Base-by-base conservation (phyloP, 2,888 invertebrate species). In the Xanthia icteritia region DNA sequence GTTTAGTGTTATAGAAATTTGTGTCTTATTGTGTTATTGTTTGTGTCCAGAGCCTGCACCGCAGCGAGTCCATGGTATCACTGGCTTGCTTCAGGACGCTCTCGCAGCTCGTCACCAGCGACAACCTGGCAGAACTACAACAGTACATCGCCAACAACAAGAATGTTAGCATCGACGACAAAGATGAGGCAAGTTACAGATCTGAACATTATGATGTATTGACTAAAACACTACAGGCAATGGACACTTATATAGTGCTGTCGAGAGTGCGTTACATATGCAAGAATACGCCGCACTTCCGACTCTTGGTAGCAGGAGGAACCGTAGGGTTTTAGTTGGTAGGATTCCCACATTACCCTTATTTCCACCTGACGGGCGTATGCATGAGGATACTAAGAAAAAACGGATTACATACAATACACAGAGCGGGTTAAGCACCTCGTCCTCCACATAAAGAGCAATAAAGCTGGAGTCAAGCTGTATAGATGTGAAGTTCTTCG, bases 31-130 rank as follows among this genome's bases (percentile, higher is more conserved):
- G 45, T 76, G 11, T 56, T 45, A 42, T 74, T 81, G 20, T 82
- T 82, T 45, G 31, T 83, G 31, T 68, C 36, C 97, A 98, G 98
- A 98, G 98, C 96, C 97, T 98, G 94, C 98, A 98, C 95, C 98
- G 98, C 96, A 98, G 98, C 95, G 98, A 99, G 97, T 98, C 98
- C 97, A 98, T 99, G 98, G 98, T 98, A 97, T 98, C 98, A 88
- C 97, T 98, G 94, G 96, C 96, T 91, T 98, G 98, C 97, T 98
- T 98, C 97, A 98, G 98, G 93, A 97, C 98, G 90, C 97, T 99
- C 91, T 97, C 98, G 92, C 98, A 97, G 95, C 98, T 98, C 95
- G 98, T 99, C 93, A 97, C 97, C 93, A 97, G 98, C 94, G 98
- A 99, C 95, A 98, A 98, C 95, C 97, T 98, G 89, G 97, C 97